phyloP scores from a whole-genome alignment of 1,140 invertebrate genomes.

The Frieseomelitta varia region DNA sequence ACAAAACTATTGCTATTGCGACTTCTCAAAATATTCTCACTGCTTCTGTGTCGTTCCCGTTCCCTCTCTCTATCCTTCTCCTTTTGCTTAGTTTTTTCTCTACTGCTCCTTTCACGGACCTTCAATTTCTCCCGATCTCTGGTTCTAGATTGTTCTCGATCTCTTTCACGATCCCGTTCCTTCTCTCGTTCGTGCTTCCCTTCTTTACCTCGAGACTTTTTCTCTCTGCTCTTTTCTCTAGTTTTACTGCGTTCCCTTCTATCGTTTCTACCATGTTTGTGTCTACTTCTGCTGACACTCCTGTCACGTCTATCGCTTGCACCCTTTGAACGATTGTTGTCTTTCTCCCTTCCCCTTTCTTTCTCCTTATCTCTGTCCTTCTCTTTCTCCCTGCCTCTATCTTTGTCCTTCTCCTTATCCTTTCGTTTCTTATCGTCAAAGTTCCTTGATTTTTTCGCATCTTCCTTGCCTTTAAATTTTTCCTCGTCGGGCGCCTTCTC shows the following conservation, averaged over 20 bases:
- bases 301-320: conserved; percentile 64
- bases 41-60: conserved; percentile 70
- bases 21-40: conserved; percentile 47
- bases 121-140: conserved; percentile 69
- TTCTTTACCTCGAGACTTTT: conserved; percentile 72
- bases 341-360: conserved; percentile 57
- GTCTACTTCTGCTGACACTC: conserved; percentile 72
- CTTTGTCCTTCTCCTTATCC: conserved; percentile 59
- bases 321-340: conserved; percentile 55
- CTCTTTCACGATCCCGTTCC: conserved; percentile 71
- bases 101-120: conserved; percentile 61
- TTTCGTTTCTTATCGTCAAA: conserved; percentile 62
- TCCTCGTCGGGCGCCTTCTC: conserved; percentile 72
- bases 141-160: conserved; percentile 61
- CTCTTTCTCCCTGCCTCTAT: conserved; percentile 59
- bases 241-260: conserved; percentile 69
- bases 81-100: conserved; percentile 60
- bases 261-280: conserved; percentile 67
- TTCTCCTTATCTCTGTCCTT: conserved; percentile 45
- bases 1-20: conserved; percentile 47
- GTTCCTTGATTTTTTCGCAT: conserved; percentile 41
- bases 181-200: conserved; percentile 73
- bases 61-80: conserved; percentile 59
- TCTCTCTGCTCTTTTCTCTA: conserved; percentile 73
- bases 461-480: conserved; percentile 42